phyloP scores from a whole-genome alignment of 2,888 invertebrate genomes.

The Platypus cylindrus region DNA sequence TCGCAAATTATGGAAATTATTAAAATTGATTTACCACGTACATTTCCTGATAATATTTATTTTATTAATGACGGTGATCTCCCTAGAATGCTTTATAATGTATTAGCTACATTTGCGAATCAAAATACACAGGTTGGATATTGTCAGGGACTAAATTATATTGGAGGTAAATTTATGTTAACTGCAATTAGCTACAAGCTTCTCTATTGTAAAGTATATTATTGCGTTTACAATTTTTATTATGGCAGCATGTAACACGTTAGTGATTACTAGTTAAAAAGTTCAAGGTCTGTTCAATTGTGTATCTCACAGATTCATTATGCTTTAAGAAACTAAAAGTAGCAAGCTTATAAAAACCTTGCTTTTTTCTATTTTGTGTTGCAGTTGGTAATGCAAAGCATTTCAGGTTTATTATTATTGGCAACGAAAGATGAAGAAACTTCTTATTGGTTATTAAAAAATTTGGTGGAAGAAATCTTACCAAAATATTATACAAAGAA shows the following conservation, averaged over 20 bases:
- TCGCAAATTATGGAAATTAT: conserved; percentile 67
- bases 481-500: conserved; percentile 80
- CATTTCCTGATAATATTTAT: conserved; percentile 91
- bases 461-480: conserved; percentile 73
- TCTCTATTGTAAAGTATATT: no score
- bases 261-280: no score
- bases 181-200: no score
- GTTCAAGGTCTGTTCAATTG: no score
- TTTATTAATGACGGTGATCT: conserved; percentile 66
- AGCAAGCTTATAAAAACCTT: no score
- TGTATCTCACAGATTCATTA: no score
- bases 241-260: no score
- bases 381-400: no score
- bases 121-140: conserved; percentile 80
- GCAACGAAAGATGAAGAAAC: conserved; percentile 83
- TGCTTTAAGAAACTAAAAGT: no score
- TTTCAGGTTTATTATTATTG: conserved; percentile 53
- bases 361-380: no score
- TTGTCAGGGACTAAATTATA: conserved; percentile 91
- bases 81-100: conserved; percentile 67
- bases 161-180: conserved; percentile 52
- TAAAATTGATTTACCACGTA: conserved; percentile 79
- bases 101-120: conserved; percentile 79
- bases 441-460: conserved; percentile 85
- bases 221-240: no score